These are phyloP conservation scores for Aegithalos caudatus DNA, from an alignment of 2,113 vertebrate species.

Conservation along the genomic window DNA sequence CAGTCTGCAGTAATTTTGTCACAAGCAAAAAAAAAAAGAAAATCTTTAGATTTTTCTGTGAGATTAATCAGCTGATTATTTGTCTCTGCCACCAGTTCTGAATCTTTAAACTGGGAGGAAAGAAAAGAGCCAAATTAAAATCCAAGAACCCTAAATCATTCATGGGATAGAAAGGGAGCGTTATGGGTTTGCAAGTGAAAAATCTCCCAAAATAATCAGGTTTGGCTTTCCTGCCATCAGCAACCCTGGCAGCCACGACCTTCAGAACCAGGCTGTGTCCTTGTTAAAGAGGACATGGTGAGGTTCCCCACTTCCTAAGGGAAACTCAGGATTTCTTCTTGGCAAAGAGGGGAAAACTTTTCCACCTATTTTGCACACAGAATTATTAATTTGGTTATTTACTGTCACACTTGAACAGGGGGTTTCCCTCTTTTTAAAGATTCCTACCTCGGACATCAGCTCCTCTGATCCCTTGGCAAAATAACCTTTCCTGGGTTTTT, in stretches of 20 bases:
- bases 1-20: not conserved
- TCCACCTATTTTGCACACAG: not conserved
- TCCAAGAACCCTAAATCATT: not conserved
- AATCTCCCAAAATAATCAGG: not conserved
- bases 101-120: not conserved
- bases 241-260: not conserved
- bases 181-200: not conserved
- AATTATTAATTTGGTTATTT: not conserved
- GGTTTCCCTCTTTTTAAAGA: not conserved
- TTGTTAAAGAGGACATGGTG: not conserved
- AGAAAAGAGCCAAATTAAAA: not conserved
- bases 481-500: not conserved
- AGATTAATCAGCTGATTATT: not conserved
- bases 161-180: not conserved
- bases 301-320: not conserved
- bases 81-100: not conserved
- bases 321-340: not conserved
- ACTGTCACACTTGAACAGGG: not conserved
- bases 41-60: not conserved
- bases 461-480: not conserved
- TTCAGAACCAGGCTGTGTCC: not conserved
- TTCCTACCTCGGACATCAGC: not conserved
- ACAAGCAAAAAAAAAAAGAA: not conserved
- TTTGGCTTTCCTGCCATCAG: not conserved
- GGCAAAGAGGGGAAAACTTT: not conserved